Conservation (phyloP, 2,888 invertebrate genomes). For the Steromphala cineraria region DNA sequence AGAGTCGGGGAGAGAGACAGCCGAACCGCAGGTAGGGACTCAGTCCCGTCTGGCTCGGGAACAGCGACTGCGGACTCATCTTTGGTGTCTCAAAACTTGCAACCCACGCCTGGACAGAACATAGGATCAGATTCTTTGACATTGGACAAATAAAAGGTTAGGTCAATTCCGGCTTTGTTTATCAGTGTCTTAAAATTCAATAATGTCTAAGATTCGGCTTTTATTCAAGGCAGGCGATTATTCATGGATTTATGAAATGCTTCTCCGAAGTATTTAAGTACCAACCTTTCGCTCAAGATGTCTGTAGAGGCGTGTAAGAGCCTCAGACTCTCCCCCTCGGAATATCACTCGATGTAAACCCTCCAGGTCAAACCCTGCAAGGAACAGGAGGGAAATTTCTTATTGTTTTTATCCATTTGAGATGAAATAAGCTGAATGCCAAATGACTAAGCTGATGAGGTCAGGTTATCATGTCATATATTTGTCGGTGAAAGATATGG, state of each 20-base stretch:
- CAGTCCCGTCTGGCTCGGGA: constrained; percentile 88
- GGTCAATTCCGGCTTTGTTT: no score
- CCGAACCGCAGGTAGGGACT: constrained; percentile 91
- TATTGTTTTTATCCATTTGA: no score
- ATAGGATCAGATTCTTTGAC: no score
- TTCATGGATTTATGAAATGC: not conserved
- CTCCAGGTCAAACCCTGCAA: constrained; percentile 85
- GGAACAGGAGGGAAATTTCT: not conserved
- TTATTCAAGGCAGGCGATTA: no score
- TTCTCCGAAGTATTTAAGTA: no score
- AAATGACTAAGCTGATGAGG: no score
- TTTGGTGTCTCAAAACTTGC: constrained; percentile 92
- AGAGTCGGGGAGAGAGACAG: constrained; percentile 87
- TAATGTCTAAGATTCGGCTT: no score
- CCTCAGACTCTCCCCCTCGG: constrained; percentile 87
- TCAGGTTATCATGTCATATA: no score
- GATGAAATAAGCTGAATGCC: no score
- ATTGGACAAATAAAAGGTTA: no score
- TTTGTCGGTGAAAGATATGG: no score
- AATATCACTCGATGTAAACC: constrained; percentile 83
- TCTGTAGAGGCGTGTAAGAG: constrained; percentile 82
- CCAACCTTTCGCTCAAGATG: constrained; percentile 75
- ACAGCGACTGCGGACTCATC: constrained; percentile 90
- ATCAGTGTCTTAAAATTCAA: no score
- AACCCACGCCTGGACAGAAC: constrained; percentile 84